Conservation (phyloP, 1,140 invertebrate genomes). For the Magallana gigas region DNA sequence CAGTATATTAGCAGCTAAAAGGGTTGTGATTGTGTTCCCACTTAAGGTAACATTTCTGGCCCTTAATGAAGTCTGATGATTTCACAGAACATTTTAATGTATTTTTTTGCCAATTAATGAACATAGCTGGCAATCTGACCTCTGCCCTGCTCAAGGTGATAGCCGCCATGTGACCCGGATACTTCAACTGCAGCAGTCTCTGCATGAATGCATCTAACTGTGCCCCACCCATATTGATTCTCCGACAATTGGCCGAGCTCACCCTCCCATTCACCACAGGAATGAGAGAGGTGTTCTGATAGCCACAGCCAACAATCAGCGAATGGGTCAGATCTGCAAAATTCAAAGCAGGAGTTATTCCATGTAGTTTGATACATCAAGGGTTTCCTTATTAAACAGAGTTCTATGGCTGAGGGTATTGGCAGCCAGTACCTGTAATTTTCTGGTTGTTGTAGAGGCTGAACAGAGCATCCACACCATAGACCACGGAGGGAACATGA, state of each 20-base stretch:
- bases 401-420: too few species aligned
- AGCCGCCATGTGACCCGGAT: constrained; percentile 92
- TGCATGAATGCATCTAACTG: constrained; percentile 93
- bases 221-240: constrained; percentile 92
- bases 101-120: too few species aligned
- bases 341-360: too few species aligned
- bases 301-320: constrained; percentile 91
- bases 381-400: too few species aligned
- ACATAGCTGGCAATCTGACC: constrained; percentile 76
- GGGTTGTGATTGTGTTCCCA: background rate
- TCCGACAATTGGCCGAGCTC: constrained; percentile 85
- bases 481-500: constrained; percentile 89
- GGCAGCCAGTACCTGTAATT: constrained; percentile 65
- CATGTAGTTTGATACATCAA: too few species aligned
- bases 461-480: constrained; percentile 93
- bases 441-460: constrained; percentile 87
- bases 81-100: too few species aligned
- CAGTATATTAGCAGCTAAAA: too few species aligned
- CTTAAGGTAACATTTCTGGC: too few species aligned
- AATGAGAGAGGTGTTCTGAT: constrained; percentile 93
- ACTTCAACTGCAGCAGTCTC: constrained; percentile 94
- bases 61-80: too few species aligned
- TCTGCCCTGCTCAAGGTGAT: constrained; percentile 92
- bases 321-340: constrained; percentile 79
- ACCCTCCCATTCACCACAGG: constrained; percentile 87